Conservation (phyloP, 1,140 invertebrate species). For the Meloidogyne floridensis region DNA sequence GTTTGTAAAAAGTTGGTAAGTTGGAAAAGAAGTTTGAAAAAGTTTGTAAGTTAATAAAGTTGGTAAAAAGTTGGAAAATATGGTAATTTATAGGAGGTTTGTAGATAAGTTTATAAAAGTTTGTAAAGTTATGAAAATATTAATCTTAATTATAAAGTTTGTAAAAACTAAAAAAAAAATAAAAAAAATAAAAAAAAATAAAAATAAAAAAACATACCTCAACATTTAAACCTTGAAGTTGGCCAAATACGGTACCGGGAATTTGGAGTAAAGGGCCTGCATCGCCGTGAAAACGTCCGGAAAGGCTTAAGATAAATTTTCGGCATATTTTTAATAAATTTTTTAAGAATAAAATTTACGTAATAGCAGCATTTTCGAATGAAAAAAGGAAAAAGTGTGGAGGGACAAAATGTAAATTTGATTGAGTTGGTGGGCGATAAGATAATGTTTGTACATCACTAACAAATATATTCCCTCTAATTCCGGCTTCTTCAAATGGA, state of each 20-base stretch:
- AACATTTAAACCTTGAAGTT: constrained; percentile 48
- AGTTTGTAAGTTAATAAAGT: no score
- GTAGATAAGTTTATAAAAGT: no score
- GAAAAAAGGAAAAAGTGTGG: constrained; percentile 54
- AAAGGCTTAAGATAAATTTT: constrained; percentile 40
- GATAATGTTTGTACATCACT: constrained; percentile 56
- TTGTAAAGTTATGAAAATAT: no score
- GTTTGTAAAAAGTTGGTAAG: no score
- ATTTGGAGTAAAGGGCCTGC: constrained; percentile 57
- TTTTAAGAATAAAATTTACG: constrained; percentile 41
- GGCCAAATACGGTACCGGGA: constrained; percentile 39
- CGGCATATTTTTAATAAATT: background rate
- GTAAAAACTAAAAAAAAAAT: background rate
- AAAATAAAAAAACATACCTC: constrained; percentile 32
- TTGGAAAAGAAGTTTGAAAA: no score
- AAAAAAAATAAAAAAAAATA: background rate
- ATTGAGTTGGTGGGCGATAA: constrained; percentile 54
- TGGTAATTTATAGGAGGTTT: no score
- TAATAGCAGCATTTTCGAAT: constrained; percentile 60
- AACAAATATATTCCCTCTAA: constrained; percentile 55
- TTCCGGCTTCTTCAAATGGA: constrained; percentile 54
- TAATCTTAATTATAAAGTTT: no score
- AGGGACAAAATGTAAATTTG: constrained; percentile 55
- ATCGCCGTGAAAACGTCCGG: constrained; percentile 54
- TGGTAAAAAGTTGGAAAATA: no score